Evolutionary conservation across 92 coral and sea anemone species (phyloP).

Genomic region (Chrysogorgia sp.): DNA sequence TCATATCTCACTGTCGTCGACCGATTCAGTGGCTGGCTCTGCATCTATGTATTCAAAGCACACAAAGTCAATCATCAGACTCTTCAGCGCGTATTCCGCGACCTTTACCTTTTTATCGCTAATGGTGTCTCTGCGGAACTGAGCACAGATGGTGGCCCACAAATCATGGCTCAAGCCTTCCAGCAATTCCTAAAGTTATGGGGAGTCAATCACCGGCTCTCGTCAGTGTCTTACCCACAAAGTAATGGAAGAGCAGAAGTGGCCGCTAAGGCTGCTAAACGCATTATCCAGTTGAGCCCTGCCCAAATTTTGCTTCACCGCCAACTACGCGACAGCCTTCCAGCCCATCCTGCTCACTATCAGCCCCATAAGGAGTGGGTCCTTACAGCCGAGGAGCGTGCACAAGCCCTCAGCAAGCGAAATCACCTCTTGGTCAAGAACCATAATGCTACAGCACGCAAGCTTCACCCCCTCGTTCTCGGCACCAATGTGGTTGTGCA

Average conservation of each 20-base stretch:
- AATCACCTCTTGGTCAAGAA: neutral
- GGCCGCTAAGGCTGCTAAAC: conserved; percentile 46
- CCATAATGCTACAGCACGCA: neutral
- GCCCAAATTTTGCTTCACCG: neutral
- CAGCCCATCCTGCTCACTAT: conserved; percentile 15
- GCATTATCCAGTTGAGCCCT: neutral
- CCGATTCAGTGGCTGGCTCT: conserved; percentile 51
- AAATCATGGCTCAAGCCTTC: conserved; percentile 2
- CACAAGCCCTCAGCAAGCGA: neutral
- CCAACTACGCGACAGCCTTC: conserved; percentile 4
- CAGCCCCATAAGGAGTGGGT: neutral
- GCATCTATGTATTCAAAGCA: conserved; percentile 25
- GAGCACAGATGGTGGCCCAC: conserved; percentile 11
- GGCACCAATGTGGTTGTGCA: neutral
- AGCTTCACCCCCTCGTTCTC: neutral
- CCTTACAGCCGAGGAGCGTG: neutral
- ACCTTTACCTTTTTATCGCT: conserved; percentile 19
- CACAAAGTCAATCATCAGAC: conserved; percentile 7
- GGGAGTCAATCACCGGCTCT: conserved; percentile 28
- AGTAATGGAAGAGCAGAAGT: conserved; percentile 46
- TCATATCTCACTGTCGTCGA: conserved; percentile 39
- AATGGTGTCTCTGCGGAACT: conserved; percentile 9
- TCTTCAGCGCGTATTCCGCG: conserved; percentile 7
- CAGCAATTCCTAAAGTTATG: conserved; percentile 17
- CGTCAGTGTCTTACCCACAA: neutral